A percentile compares a stretch with the other conserved stretches of the same genome.
Conservation (phyloP, 2,797 vertebrate genomes). For the Pempheris klunzingeri region DNA sequence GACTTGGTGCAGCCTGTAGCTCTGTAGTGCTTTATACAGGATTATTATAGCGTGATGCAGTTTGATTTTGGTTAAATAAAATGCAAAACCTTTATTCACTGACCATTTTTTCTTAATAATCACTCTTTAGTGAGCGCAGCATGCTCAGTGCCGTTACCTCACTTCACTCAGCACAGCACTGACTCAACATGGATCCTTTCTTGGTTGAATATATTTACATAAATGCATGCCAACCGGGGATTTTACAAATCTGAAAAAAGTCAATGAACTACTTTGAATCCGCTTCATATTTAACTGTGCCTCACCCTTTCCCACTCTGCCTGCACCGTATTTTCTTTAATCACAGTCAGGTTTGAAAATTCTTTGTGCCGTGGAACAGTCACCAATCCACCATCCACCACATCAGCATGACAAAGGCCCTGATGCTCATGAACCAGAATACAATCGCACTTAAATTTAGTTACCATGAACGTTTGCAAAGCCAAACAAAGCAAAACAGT, state of each 20-base stretch:
- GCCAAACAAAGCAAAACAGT: conserved; percentile 24
- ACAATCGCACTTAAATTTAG: conserved; percentile 7
- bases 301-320: conserved; percentile 64
- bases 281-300: conserved; percentile 75
- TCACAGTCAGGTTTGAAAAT: conserved; percentile 32
- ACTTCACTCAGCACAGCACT: neutral
- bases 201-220: conserved; percentile 38
- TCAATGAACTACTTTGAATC: conserved; percentile 59
- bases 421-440: conserved; percentile 32
- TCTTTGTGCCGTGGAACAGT: conserved; percentile 37
- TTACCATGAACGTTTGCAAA: conserved; percentile 2
- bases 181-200: conserved; percentile 12
- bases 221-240: conserved; percentile 72
- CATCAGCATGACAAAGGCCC: conserved; percentile 56
- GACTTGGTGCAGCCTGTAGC: conserved; percentile 24
- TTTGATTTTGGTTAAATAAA: conserved; percentile 11
- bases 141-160: neutral
- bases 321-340: conserved; percentile 49
- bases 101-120: neutral
- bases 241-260: conserved; percentile 80
- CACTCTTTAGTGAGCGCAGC: neutral
- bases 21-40: neutral
- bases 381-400: conserved; percentile 52
- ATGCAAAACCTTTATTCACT: neutral
- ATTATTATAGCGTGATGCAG: neutral